These are phyloP conservation scores for Anser brachyrhynchus DNA, from an alignment of 2,113 vertebrate genomes.

Conservation along the genomic window DNA sequence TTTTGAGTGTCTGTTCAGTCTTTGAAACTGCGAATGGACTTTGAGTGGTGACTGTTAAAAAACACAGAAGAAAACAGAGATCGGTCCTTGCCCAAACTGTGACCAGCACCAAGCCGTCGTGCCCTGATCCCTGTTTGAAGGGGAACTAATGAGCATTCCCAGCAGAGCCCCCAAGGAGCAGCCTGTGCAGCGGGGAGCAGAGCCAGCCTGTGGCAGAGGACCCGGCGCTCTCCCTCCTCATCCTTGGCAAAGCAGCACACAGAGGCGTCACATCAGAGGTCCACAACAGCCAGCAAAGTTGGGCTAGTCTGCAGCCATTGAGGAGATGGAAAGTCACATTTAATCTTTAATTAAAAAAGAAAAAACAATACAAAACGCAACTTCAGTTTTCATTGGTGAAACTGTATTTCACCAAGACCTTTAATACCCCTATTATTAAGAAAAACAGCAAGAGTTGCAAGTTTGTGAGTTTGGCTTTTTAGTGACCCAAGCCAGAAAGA, in stretches of 20 bases:
- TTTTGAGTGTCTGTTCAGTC: background rate
- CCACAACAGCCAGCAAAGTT: background rate
- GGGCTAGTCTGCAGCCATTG: background rate
- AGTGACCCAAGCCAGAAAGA: constrained; percentile 37
- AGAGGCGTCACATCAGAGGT: fast-evolving
- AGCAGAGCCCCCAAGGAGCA: background rate
- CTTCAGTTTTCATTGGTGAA: background rate
- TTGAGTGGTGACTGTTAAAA: background rate
- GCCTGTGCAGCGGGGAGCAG: fast-evolving
- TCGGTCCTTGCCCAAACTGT: background rate
- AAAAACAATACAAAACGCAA: background rate
- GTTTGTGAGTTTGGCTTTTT: constrained; percentile 41
- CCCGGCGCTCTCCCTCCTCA: background rate
- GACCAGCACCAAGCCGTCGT: background rate
- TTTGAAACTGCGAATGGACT: background rate
- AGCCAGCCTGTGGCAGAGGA: too few relatives aligned
- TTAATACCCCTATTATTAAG: background rate
- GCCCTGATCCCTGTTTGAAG: background rate
- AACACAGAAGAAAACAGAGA: background rate
- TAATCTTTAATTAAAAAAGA: background rate
- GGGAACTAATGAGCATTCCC: background rate
- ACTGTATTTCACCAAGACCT: background rate
- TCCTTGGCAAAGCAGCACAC: background rate
- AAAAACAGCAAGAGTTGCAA: background rate
- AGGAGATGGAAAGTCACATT: background rate